Evolutionary conservation across 2,888 invertebrate genomes (phyloP), one percentile per base, ranked within the genome.

Genomic region (Cephus sareptanus): DNA sequence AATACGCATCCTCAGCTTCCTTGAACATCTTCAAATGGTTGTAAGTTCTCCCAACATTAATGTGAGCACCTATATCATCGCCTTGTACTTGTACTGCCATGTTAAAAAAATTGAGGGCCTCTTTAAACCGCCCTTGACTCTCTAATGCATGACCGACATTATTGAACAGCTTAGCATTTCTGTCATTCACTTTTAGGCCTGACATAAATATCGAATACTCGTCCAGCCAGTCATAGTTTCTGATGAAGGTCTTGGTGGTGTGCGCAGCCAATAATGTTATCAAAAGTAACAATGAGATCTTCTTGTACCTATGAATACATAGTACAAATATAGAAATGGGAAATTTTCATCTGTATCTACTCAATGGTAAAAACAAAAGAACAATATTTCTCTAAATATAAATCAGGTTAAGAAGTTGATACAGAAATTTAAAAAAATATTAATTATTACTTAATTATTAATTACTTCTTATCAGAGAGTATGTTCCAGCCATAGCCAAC

Each of bases 111-210:
- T 95, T 94, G 79, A 99, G 92, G 0, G 99, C 98, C 90, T 98
- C 97, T 74, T 92, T 91, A 87, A 93, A 94, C 76, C 92, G 92
- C 1, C 93, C 94, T 86, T 95, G 94, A 82, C 94, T 96, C 93
- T 99, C 98, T 84, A 99, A 92, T 0, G 98, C 98, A 92, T 99
- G 98, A 0, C 98, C 99, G 3, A 99, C 98, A 92, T 99, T 99
- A 92, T 99, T 99, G 92, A 97, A 99, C 34, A 99, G 93, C 92
- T 99, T 99, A 34, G 99, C 99, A 92, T 99, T 99, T 83, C 95
- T 94, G 85, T 96, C 95, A 90, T 97, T 98, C 74, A 98, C 95
- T 88, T 93, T 93, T 77, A 99, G 93, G 23, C 98, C 98, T 4
- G 98, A 97, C 94, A 97, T 97, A 92, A 98, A 99, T 88, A 99